Conservation (phyloP, 2,797 vertebrate species). For the Chelidonichthys spinosus region DNA sequence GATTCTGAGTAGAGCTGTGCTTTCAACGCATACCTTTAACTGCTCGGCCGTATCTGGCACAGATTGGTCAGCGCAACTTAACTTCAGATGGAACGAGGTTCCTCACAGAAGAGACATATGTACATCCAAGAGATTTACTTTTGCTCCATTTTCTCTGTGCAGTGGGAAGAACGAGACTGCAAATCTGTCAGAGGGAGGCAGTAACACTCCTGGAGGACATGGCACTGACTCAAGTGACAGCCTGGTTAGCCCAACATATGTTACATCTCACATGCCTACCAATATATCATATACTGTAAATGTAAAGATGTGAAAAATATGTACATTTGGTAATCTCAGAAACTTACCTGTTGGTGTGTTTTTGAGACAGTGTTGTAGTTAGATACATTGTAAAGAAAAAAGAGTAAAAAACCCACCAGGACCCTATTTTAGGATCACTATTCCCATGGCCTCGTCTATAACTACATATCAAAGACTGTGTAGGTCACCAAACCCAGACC, state of each 20-base stretch:
- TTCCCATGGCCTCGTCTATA: constrained; percentile 76
- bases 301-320: constrained; percentile 88
- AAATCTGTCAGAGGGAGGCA: constrained; percentile 72
- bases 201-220: constrained; percentile 88
- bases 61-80: constrained; percentile 39
- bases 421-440: constrained; percentile 72
- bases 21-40: constrained; percentile 62
- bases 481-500: constrained; percentile 61
- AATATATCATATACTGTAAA: constrained; percentile 83
- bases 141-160: constrained; percentile 64
- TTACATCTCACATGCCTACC: constrained; percentile 77
- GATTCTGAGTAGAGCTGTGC: constrained; percentile 51
- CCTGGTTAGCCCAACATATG: constrained; percentile 83
- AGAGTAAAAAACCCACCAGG: constrained; percentile 48
- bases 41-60: constrained; percentile 43
- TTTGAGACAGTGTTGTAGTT: constrained; percentile 79
- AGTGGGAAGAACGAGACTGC: constrained; percentile 74
- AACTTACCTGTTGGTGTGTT: constrained; percentile 87
- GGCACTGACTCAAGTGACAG: constrained; percentile 84
- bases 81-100: constrained; percentile 50
- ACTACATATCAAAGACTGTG: constrained; percentile 82
- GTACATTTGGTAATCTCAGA: constrained; percentile 93
- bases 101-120: constrained; percentile 44
- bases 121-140: constrained; percentile 58
- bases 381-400: constrained; percentile 72